These are phyloP conservation scores for Artibeus jamaicensis DNA, from an alignment of 2,797 vertebrate genomes.

Conservation along the genomic window DNA sequence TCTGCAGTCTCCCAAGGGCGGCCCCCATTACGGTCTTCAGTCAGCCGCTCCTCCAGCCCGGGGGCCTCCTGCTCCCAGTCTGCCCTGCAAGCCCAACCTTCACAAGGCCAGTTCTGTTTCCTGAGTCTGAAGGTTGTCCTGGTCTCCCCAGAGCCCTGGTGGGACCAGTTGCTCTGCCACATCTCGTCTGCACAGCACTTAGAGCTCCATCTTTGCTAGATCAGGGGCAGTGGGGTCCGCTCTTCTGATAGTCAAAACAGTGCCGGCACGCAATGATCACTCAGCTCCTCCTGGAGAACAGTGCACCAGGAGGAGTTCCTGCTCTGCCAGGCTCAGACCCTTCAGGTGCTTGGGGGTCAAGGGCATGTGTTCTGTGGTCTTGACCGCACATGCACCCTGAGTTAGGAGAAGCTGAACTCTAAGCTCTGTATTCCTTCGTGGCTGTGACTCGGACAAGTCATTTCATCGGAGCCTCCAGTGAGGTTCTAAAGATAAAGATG, in stretches of 20 bases:
- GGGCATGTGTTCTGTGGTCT: neutral
- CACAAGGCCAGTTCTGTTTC: fast-evolving
- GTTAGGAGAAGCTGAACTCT: neutral
- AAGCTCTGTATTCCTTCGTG: neutral
- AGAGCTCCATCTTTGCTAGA: neutral
- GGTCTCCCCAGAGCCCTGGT: fast-evolving
- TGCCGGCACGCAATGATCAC: fast-evolving
- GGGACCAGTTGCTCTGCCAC: fast-evolving
- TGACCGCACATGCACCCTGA: fast-evolving
- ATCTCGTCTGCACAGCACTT: fast-evolving
- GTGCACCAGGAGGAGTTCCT: neutral
- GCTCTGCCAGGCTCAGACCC: neutral
- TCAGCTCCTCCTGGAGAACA: fast-evolving
- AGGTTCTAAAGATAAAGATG: fast-evolving
- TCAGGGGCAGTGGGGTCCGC: fast-evolving
- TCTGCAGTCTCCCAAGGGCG: fast-evolving
- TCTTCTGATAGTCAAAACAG: fast-evolving
- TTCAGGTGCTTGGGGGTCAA: neutral
- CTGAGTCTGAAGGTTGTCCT: neutral
- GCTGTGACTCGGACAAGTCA: neutral
- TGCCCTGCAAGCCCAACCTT: fast-evolving
- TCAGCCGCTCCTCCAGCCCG: fast-evolving
- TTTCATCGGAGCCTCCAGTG: neutral
- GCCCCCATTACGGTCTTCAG: fast-evolving
- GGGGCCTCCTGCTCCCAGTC: neutral